Conservation (phyloP, 2,797 vertebrate species). For the Esox lucius region DNA sequence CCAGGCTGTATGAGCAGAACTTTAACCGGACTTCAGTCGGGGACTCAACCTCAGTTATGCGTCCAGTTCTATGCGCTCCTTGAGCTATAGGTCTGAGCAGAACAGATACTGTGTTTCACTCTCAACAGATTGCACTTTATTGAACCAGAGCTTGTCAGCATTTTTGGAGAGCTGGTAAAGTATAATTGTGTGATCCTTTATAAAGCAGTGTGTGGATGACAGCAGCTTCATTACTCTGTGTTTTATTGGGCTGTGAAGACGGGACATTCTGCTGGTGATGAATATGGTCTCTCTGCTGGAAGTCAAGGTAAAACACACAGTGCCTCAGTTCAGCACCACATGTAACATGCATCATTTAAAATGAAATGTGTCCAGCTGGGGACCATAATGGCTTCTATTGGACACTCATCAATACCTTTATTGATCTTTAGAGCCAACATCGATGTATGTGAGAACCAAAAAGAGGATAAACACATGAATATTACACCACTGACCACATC, state of each 20-base stretch:
- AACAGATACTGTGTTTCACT: constrained; percentile 54
- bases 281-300: constrained; percentile 73
- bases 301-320: constrained; percentile 78
- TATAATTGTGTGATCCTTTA: constrained; percentile 85
- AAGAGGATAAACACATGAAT: constrained; percentile 30
- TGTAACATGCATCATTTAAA: constrained; percentile 73
- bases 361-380: constrained; percentile 74
- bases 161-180: constrained; percentile 79
- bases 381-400: constrained; percentile 70
- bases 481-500: background rate
- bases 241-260: constrained; percentile 76
- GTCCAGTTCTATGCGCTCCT: constrained; percentile 61
- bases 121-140: constrained; percentile 73
- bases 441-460: constrained; percentile 45
- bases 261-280: constrained; percentile 71
- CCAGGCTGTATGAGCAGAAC: background rate
- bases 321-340: constrained; percentile 52
- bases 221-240: constrained; percentile 79
- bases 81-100: constrained; percentile 65
- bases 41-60: background rate
- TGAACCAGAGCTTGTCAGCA: constrained; percentile 78
- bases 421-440: constrained; percentile 59
- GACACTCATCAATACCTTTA: constrained; percentile 68
- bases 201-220: constrained; percentile 78
- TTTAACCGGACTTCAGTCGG: background rate